phyloP scores from a whole-genome alignment of 2,113 vertebrate genomes.

The Hippolais icterina region DNA sequence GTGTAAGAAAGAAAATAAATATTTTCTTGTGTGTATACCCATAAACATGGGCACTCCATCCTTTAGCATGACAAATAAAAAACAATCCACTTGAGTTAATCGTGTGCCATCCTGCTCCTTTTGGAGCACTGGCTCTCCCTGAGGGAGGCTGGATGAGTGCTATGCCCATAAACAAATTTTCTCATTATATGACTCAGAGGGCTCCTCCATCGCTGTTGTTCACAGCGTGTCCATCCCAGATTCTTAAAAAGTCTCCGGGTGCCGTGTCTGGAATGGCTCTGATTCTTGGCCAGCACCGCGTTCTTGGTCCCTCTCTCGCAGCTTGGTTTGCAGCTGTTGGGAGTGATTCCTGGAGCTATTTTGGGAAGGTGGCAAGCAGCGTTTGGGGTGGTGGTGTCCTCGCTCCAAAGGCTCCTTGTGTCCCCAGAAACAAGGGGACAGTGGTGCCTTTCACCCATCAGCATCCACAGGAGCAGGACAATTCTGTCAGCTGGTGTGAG shows the following conservation, averaged over 20 bases:
- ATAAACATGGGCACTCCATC: accelerated
- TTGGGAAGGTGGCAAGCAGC: background rate
- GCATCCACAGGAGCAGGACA: background rate
- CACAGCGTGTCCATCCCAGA: background rate
- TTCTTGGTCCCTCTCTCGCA: background rate
- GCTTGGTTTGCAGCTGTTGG: background rate
- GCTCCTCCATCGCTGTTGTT: accelerated
- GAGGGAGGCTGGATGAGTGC: background rate
- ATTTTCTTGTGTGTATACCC: accelerated
- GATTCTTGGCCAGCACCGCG: background rate
- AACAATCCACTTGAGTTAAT: accelerated
- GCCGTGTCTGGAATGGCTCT: background rate
- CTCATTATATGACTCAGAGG: background rate
- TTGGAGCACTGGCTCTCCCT: accelerated
- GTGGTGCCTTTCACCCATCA: accelerated
- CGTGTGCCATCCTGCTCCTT: accelerated
- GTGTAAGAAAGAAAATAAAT: background rate
- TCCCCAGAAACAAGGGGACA: background rate
- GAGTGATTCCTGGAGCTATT: background rate
- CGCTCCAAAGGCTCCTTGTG: background rate
- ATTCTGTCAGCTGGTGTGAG: background rate
- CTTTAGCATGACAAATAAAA: background rate
- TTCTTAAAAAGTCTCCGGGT: background rate
- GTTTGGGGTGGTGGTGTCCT: background rate
- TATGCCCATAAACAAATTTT: background rate